Base-by-base conservation (phyloP, 2,888 invertebrate species). In the Nomada goodeniana region DNA sequence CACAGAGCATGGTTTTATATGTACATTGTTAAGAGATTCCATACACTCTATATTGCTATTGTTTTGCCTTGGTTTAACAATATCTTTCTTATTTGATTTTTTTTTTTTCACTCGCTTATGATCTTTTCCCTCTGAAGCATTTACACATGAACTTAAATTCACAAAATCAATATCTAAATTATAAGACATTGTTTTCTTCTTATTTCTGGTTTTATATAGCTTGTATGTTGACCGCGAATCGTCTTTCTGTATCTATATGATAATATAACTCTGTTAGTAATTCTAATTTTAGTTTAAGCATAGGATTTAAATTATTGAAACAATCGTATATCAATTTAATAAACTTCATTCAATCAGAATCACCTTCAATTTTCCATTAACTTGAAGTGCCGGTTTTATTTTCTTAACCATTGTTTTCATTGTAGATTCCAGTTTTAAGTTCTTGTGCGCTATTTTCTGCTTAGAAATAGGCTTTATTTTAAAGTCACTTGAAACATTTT, bases 1-100 rank as follows among this genome's bases (percentile, higher is more conserved):
- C 26, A 86, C 74, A 50, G 20, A 76, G 47, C 86, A 86, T 23
- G 59, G 11, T 61, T 84, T 84, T 29, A 77, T 20, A 23, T 52
- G 23, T 7, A n/a, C 10, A 61, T 42, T 13, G 20, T 61, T 18
- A 57, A 29, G 18, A 1, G 26, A 61, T 18, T 5, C 50, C 52
- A 55, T 13, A 13, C 63, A 74, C 52, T 29, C 3, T 36, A 9
- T 15, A 55, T 75, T 36, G 20, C 2, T 60, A 53, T 15, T 20
- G 26, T 69, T 53, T 42, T 36, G 52, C 1, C 55, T 50, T 18
- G 15, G 60, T 4, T 42, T 57, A 50, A 36, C 65, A 29, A 23
- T 20, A 67, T 50, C 2, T 13, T 60, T 73, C 42, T 53, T 29
- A 44, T 55, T 44, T 29, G 11, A 26, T 47, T 0, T 10, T 20